Evolutionary conservation across 2,113 vertebrate species (phyloP).

Genomic region (Salvelinus namaycush): DNA sequence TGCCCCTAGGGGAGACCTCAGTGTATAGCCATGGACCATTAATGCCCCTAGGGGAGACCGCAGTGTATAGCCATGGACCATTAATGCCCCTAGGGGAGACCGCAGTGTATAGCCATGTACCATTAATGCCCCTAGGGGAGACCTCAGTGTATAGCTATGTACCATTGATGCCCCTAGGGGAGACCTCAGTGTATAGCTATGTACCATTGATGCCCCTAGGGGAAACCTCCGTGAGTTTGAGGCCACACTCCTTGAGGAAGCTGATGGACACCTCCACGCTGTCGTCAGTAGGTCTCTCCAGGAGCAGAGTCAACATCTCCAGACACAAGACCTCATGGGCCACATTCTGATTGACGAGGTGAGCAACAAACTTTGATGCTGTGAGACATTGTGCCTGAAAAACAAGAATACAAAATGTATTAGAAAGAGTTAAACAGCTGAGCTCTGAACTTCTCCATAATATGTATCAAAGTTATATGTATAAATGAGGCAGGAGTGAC

Average conservation of each 20-base stretch:
- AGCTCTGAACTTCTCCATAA: not conserved
- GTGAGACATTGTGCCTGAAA: slow-evolving; percentile 95
- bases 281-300: slow-evolving; percentile 96
- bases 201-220: slow-evolving; percentile 94
- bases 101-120: slow-evolving; percentile 62
- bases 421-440: slow-evolving; percentile 7
- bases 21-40: slow-evolving; percentile 86
- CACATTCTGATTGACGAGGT: slow-evolving; percentile 99
- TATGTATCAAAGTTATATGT: not conserved
- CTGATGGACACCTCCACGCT: slow-evolving; percentile 96
- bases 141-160: slow-evolving; percentile 75
- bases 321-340: slow-evolving; percentile 95
- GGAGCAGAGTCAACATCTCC: slow-evolving; percentile 95
- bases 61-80: no score
- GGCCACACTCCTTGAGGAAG: slow-evolving; percentile 96
- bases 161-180: slow-evolving; percentile 95
- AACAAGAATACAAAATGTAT: slow-evolving; percentile 42
- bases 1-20: slow-evolving; percentile 92
- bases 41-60: slow-evolving; percentile 91
- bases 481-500: no score
- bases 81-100: no score
- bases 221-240: slow-evolving; percentile 95
- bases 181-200: slow-evolving; percentile 79
- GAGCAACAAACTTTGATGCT: slow-evolving; percentile 95
- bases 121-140: slow-evolving; percentile 93